These are phyloP conservation scores for Venustaconcha ellipsiformis DNA, from an alignment of 1,140 invertebrate genomes.

Conservation along the genomic window DNA sequence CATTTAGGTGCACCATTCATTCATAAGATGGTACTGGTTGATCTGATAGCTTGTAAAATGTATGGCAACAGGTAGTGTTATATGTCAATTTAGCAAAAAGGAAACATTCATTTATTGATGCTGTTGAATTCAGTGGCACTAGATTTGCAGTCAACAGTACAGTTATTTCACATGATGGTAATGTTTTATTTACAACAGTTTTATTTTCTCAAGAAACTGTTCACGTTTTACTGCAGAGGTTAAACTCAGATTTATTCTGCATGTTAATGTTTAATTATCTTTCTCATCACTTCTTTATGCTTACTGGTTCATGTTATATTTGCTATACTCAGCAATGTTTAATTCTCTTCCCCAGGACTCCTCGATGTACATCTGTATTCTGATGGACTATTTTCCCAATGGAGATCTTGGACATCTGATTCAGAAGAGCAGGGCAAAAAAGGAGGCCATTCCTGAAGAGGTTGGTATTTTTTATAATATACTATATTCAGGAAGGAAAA, in stretches of 20 bases:
- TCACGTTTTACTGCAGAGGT: not conserved
- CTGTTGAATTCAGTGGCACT: no score
- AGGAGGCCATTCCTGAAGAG: conserved; percentile 52
- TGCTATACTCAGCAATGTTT: not conserved
- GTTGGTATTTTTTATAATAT: conserved; percentile 23
- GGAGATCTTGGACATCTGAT: conserved; percentile 50
- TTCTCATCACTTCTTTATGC: conserved; percentile 59
- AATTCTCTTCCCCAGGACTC: conserved; percentile 49
- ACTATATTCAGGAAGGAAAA: no score
- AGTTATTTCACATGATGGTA: not conserved
- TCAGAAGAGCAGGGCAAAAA: conserved; percentile 42
- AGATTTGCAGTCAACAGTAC: no score
- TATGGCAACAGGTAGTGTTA: no score
- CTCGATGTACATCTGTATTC: conserved; percentile 62
- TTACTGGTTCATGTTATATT: not conserved
- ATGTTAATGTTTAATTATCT: conserved; percentile 1
- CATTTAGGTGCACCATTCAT: no score
- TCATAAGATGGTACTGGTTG: no score
- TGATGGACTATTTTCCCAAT: conserved; percentile 61
- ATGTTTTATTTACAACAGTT: not conserved
- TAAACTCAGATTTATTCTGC: no score
- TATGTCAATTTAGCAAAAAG: no score
- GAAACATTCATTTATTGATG: no score
- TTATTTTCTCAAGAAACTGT: not conserved
- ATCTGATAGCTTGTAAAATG: no score